Evolutionary conservation across 2,797 vertebrate genomes (phyloP).

Genomic region (Cuniculus paca): DNA sequence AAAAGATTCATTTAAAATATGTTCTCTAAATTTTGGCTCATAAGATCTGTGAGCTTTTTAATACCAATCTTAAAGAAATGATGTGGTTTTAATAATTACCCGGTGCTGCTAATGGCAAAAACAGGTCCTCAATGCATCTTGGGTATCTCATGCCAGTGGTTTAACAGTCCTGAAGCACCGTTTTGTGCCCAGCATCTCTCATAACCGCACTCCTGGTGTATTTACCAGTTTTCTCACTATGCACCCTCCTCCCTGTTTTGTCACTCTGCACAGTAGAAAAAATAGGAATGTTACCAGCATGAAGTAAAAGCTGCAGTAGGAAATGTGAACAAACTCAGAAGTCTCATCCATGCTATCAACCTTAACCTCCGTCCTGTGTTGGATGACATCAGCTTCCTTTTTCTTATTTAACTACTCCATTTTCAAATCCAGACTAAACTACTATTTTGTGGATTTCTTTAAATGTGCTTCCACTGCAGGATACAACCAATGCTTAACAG

Average conservation of each 20-base stretch:
- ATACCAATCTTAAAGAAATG: not conserved
- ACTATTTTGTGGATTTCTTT: not conserved
- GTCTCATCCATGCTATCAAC: not conserved
- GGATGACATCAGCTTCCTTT: not conserved
- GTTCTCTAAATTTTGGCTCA: not conserved
- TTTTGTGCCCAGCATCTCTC: too few species aligned
- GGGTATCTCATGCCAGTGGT: not conserved
- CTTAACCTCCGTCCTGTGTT: not conserved
- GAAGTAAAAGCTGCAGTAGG: not conserved
- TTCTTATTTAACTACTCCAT: not conserved
- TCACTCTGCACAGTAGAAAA: not conserved
- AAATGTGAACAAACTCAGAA: not conserved
- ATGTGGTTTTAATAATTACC: not conserved
- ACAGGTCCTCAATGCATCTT: not conserved
- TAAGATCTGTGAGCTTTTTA: not conserved
- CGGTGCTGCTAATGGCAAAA: not conserved
- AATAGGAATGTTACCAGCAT: not conserved
- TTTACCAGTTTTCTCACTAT: not conserved
- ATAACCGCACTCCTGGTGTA: rapidly evolving
- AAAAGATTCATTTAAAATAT: not conserved
- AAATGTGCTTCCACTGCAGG: not conserved
- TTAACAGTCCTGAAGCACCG: not conserved
- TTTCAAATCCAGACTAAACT: not conserved
- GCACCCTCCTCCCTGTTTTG: not conserved
- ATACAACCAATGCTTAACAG: not conserved